A percentile compares a stretch with the other conserved stretches of the same genome.
Evolutionary conservation across 2,888 invertebrate genomes (phyloP).

Genomic region (Parascotia fuliginaria): DNA sequence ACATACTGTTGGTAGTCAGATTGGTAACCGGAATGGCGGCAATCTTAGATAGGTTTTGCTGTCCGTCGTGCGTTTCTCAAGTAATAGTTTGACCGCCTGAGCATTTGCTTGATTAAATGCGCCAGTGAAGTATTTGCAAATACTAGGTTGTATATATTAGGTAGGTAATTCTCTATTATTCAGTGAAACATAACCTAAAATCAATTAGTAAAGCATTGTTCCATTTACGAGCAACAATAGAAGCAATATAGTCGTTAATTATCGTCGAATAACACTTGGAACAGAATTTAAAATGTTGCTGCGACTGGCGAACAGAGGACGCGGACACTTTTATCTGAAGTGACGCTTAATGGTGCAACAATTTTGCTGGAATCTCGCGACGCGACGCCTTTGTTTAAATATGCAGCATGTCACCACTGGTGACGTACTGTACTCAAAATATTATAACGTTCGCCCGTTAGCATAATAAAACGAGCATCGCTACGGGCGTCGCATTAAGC

Average conservation of each 20-base stretch:
- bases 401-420: conserved; percentile 75
- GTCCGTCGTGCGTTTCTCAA: too few relatives aligned
- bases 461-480: conserved; percentile 79
- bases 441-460: conserved; percentile 76
- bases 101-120: too few relatives aligned
- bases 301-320: conserved; percentile 7
- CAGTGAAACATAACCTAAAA: too few relatives aligned
- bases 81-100: too few relatives aligned
- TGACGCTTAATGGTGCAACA: conserved; percentile 46
- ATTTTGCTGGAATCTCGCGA: conserved; percentile 42
- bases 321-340: conserved; percentile 42
- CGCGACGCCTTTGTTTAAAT: conserved; percentile 62
- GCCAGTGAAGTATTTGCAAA: too few relatives aligned
- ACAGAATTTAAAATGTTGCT: conserved; percentile 27
- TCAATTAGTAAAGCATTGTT: not conserved
- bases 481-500: conserved; percentile 73
- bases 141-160: too few relatives aligned
- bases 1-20: too few relatives aligned
- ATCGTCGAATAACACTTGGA: conserved; percentile 33
- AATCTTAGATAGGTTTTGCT: too few relatives aligned
- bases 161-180: too few relatives aligned
- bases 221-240: conserved; percentile 9
- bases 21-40: too few relatives aligned
- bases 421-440: conserved; percentile 77
- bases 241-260: conserved; percentile 33